Conservation (phyloP, 1,140 invertebrate genomes). For the Lepeophtheirus salmonis region DNA sequence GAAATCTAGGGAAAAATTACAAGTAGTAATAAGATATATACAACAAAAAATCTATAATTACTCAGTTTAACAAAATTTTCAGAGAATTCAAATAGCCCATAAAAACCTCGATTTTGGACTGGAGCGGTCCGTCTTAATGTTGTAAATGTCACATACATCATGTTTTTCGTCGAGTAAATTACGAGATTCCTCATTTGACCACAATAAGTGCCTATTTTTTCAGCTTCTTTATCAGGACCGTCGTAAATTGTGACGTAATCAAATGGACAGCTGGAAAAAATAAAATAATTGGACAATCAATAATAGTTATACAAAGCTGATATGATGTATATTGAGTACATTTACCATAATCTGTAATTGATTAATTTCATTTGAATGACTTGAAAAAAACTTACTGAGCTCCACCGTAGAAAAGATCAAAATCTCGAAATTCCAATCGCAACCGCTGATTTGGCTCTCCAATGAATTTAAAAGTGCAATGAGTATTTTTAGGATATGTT, state of each 20-base stretch:
- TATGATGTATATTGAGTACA: no score
- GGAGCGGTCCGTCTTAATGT: constrained; percentile 69
- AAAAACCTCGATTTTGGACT: constrained; percentile 82
- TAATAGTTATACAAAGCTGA: no score
- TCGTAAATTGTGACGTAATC: constrained; percentile 93
- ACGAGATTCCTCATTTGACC: constrained; percentile 89
- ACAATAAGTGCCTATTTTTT: constrained; percentile 89
- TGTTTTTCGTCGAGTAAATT: constrained; percentile 74
- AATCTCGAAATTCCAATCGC: constrained; percentile 87
- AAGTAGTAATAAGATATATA: background rate
- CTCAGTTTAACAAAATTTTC: constrained; percentile 89
- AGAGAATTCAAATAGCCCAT: constrained; percentile 86
- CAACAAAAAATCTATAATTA: constrained; percentile 26
- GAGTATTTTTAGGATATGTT: constrained; percentile 86
- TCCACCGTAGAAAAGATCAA: constrained; percentile 94
- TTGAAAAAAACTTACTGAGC: constrained; percentile 70
- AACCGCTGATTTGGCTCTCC: constrained; percentile 77
- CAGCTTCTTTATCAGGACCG: constrained; percentile 58
- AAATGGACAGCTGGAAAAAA: constrained; percentile 71
- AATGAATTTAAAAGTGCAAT: constrained; percentile 78
- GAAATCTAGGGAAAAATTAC: constrained; percentile 48
- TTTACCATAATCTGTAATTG: no score
- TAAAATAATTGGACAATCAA: background rate
- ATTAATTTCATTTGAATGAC: no score
- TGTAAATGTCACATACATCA: constrained; percentile 68